Conservation (phyloP, 2,888 invertebrate species). For the Cephus spinipes region DNA sequence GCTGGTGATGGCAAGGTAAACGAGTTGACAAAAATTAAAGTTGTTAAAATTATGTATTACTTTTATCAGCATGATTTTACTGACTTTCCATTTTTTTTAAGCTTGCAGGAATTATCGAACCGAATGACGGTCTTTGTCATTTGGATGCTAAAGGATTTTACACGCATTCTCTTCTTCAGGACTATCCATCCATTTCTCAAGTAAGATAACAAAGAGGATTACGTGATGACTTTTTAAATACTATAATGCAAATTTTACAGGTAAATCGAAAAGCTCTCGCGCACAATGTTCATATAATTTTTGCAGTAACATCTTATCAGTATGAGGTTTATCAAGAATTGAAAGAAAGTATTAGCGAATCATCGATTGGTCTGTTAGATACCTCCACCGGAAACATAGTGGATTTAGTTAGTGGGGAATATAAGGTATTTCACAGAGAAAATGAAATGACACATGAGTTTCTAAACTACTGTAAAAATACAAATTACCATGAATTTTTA, state of each 20-base stretch:
- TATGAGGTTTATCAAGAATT: constrained; percentile 44
- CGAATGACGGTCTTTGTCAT: constrained; percentile 80
- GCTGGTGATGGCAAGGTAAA: constrained; percentile 68
- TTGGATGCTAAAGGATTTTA: constrained; percentile 71
- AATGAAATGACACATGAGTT: not conserved
- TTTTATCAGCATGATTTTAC: constrained; percentile 1
- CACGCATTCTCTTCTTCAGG: constrained; percentile 71
- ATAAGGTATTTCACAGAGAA: constrained; percentile 69
- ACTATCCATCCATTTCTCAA: constrained; percentile 84
- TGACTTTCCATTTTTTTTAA: constrained; percentile 45
- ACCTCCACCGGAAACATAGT: constrained; percentile 77
- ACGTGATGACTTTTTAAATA: not conserved
- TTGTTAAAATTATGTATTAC: not conserved
- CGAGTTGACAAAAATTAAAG: not conserved
- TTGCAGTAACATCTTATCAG: constrained; percentile 73
- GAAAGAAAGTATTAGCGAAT: constrained; percentile 72
- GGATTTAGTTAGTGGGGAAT: constrained; percentile 76
- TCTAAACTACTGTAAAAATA: not conserved
- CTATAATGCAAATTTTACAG: constrained; percentile 49
- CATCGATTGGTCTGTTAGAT: constrained; percentile 74
- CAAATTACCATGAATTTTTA: constrained; percentile 3
- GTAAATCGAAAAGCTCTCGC: constrained; percentile 74
- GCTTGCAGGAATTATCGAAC: constrained; percentile 75
- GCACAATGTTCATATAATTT: constrained; percentile 82
- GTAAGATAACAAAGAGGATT: constrained; percentile 30